These are phyloP conservation scores for Pandemis cinnamomeana DNA, from an alignment of 2,888 invertebrate species.

Conservation along the genomic window DNA sequence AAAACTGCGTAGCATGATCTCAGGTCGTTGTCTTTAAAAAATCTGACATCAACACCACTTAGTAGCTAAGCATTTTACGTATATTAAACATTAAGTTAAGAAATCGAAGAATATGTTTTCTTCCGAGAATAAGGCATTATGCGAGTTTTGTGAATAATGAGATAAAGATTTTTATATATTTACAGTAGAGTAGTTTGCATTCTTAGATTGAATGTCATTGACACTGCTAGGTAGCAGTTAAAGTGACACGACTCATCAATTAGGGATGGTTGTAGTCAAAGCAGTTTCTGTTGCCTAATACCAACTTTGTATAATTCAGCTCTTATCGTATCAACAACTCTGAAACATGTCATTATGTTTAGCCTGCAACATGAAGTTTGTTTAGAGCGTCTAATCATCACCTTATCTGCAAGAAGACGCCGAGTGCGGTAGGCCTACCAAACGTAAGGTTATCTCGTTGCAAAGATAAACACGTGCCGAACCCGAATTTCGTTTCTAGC, in stretches of 20 bases:
- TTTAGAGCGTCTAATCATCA: slow-evolving; percentile 51
- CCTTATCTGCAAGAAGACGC: slow-evolving; percentile 50
- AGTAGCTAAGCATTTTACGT: not conserved
- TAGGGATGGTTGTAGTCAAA: not conserved
- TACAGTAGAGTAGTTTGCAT: not conserved
- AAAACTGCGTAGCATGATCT: not conserved
- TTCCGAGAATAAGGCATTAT: not conserved
- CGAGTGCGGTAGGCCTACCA: slow-evolving; percentile 57
- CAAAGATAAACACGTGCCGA: slow-evolving; percentile 52
- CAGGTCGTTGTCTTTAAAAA: not conserved
- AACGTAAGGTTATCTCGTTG: slow-evolving; percentile 61
- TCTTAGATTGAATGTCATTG: not conserved
- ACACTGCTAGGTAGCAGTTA: not conserved
- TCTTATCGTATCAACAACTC: slow-evolving; percentile 8
- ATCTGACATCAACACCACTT: not conserved
- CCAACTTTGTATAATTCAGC: slow-evolving; percentile 1
- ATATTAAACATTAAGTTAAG: not conserved
- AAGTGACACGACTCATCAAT: not conserved
- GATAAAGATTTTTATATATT: not conserved
- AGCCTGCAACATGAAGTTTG: slow-evolving; percentile 31
- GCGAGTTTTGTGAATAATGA: not conserved
- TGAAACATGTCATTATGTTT: slow-evolving; percentile 25
- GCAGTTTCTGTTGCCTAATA: not conserved
- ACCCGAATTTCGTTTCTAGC: slow-evolving; percentile 39
- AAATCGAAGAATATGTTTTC: not conserved